Evolutionary conservation across 2,888 invertebrate species (phyloP), one percentile per base, ranked within the genome.

Genomic region (Achlya flavicornis): DNA sequence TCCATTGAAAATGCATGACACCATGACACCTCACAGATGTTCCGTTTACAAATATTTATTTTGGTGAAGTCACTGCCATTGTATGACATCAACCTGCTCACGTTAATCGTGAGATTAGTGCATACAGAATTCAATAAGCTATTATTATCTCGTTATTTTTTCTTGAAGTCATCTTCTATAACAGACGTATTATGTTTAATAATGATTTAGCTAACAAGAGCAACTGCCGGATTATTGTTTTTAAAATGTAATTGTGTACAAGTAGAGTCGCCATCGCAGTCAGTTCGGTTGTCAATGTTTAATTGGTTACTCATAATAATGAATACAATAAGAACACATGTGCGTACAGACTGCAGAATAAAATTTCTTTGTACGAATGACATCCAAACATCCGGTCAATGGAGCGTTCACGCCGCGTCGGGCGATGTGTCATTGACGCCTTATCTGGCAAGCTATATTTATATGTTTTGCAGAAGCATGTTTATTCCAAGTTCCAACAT

Each of bases 361-460:
- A 67, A 53, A 53, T 53, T 75, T 75, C 68, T 69, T 67, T 73
- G 64, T 67, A 58, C 66, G 66, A 73, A 70, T 72, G 73, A 74
- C 79, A 77, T 72, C 71, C 74, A 83, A 69, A 72, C 71, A 78
- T 78, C 78, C 85, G 86, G 88, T 85, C 86, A 86, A 80, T 80
- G 81, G 74, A 82, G 81, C 80, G 76, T 78, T 79, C 80, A 77
- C 80, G 79, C 84, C 48, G 48, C 84, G n/a, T 10, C 53, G 85
- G 85, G 77, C 86, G 85, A 86, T 89, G 89, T 91, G 91, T 91
- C 90, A 91, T 86, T 89, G 88, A 76, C 81, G 81, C 81, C 84
- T 91, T 91, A 92, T 92, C 91, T 86, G 78, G 78, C 77, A 79
- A 76, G 76, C 74, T 81, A 78, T 80, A 84, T 87, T 86, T 86